Conservation (phyloP, 37 sponge, comb jelly and placozoan genomes). For the Halichondria panicea region DNA sequence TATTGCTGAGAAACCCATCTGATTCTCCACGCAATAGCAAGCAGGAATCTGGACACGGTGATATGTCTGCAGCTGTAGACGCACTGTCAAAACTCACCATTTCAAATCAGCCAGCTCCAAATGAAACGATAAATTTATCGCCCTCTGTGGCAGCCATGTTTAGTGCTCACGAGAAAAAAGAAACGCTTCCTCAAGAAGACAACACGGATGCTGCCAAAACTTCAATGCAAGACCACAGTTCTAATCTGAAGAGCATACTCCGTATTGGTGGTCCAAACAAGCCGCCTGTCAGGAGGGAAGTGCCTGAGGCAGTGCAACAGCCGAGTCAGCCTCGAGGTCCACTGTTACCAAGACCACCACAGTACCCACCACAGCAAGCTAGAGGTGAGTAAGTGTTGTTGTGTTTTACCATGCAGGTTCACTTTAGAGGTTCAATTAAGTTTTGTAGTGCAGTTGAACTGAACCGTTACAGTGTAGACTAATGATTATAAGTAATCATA, state of each 20-base stretch:
- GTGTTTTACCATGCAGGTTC: neutral
- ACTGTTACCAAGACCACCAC: neutral
- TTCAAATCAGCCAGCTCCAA: neutral
- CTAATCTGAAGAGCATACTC: slow-evolving; percentile 15
- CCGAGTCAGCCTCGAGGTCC: slow-evolving; percentile 10
- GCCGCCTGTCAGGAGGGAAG: too few species aligned
- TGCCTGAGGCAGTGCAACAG: slow-evolving; percentile 25
- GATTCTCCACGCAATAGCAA: too few species aligned
- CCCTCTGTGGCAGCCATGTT: slow-evolving; percentile 30
- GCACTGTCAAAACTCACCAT: slow-evolving; percentile 27
- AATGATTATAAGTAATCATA: too few species aligned
- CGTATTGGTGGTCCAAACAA: neutral
- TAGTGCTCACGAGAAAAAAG: neutral
- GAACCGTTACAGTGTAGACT: too few species aligned
- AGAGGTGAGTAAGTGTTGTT: neutral
- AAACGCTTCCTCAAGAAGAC: neutral
- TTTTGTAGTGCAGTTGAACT: too few species aligned
- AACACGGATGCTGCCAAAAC: neutral
- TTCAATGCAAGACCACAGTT: neutral
- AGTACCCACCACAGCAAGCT: neutral
- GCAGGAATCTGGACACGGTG: neutral
- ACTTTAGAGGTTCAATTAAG: neutral
- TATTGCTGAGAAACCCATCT: too few species aligned
- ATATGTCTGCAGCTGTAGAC: slow-evolving; percentile 16
- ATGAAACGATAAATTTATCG: slow-evolving; percentile 11